Evolutionary conservation across 2,113 vertebrate species (phyloP), one percentile per base, ranked within the genome.

Genomic region (Phyllopteryx taeniolatus): DNA sequence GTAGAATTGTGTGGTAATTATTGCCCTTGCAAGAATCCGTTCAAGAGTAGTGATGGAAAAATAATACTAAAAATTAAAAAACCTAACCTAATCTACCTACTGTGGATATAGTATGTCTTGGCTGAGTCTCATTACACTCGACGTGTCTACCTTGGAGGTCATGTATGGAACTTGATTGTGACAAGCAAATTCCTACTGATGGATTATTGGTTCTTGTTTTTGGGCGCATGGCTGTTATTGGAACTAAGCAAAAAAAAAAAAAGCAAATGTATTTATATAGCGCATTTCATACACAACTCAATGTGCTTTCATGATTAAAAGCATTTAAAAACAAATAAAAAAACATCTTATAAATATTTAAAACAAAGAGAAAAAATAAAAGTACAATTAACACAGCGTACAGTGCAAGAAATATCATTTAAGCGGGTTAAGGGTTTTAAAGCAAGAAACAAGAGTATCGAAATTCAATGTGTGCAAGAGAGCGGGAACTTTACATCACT

Each of bases 1-100:
- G 61, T 77, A 17, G 68, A 74, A 70, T 72, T 42, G 56, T 44
- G 19, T 3, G 12, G 19, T 73, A 54, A 77, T 71, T 71, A 67
- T 72, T 70, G 57, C 67, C 69, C 53, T 43, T 47, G 42, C 33
- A 68, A 56, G 35, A 39, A 39, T 39, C 35, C 35, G 61, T 51
- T 76, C 6, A 17, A 53, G 49, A 9, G 53, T 54, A 3, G 20
- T 10, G 53, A 54, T 54, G 53, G 53, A 3, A 54, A 54, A 54
- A 54, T n/a, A 54, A n/a, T n/a, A n/a, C 20, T 8, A 9, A n/a
- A 54, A 54, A n/a, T n/a, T 8, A 54, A 54, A 54, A 54, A n/a
- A 54, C 51, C 19, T 2, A 54, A 54, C 8, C 53, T 54, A 54
- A 51, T 19, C 17, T 17, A 51, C 15, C 5, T 51, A 19, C 53